Evolutionary conservation across 1,140 invertebrate genomes (phyloP).

Genomic region (roundworm (Caenorhabditis elegans)): WBcel235 BX284605.5:5650501-5651000

Average conservation of each 20-base stretch:
- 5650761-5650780: neutral
- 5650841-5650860: neutral
- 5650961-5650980: slow-evolving; percentile 13
- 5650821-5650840: neutral
- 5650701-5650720: neutral
- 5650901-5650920: neutral
- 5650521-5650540: no score
- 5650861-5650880: neutral
- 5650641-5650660: neutral
- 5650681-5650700: slow-evolving; percentile 20
- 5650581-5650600: slow-evolving; percentile 3
- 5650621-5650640: neutral
- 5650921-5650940: neutral
- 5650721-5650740: neutral
- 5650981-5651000: slow-evolving; percentile 1
- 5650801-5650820: neutral
- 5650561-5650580: no score
- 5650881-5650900: neutral
- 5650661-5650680: neutral
- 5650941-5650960: slow-evolving; percentile 1
- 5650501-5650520: no score
- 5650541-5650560: no score
- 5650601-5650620: neutral
- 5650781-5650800: no score
- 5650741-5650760: neutral